Evolutionary conservation across 2,797 vertebrate species (phyloP), one percentile per base, ranked within the genome.

Genomic region (Peromyscus aztecus): DNA sequence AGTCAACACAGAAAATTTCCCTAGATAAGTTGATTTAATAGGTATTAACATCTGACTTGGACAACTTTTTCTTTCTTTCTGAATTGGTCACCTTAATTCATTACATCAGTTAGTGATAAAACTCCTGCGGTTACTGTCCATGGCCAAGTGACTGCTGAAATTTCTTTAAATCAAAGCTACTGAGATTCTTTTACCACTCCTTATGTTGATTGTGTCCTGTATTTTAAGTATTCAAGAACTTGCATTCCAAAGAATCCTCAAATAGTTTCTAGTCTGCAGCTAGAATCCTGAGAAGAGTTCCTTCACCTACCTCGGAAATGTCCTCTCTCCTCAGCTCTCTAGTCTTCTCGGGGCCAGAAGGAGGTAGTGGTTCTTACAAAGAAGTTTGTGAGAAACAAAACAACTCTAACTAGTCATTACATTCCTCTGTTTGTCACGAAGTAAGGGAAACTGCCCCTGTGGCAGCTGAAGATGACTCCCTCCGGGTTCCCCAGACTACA

Each of bases 231-330:
- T 69, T 77, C 59, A 43, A 95, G 57, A 86, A 23, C 31, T 93
- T 96, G 87, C 88, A 92, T 96, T 95, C 96, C 92, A 84, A 90
- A 89, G 95, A 97, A 89, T 94, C 85, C 94, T 94, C 85, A 94
- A 81, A 82, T 95, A 77, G 76, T 93, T 97, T 37, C 67, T 65
- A 90, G 67, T 55, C 57, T 93, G 90, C 21, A 55, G 34, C 73
- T 75, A 86, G 75, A 92, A 89, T 90, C 65, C 34, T 69, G 3
- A 49, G 55, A 73, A 37, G 40, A 71, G 29, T 78, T 52, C 88
- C 73, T 91, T 85, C 40, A 83, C 49, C 34, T 16, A 52, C 31
- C 16, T 92, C 21, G 92, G 92, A 93, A 69, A 59, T 21, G 46
- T 8, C 65, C 85, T 94, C 52, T 95, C 24, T 90, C 19, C 3